A percentile compares a stretch with the other conserved stretches of the same genome.
phyloP scores from a whole-genome alignment of 2,797 vertebrate species.

The Anisognathus igniventris region DNA sequence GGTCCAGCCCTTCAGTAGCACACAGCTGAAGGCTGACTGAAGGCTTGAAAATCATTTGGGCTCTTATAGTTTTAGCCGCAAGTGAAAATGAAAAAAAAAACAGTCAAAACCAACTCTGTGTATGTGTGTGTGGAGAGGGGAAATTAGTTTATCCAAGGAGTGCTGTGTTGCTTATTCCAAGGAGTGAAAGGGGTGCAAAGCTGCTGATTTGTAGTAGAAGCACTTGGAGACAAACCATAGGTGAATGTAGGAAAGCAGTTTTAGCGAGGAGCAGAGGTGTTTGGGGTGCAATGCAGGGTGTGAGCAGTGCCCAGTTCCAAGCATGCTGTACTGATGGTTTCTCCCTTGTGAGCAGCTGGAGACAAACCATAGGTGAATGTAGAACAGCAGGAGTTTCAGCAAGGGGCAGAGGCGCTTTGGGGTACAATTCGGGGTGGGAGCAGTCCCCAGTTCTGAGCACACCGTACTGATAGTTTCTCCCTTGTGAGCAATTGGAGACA shows the following conservation, averaged over 20 bases:
- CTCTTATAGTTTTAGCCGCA: neutral
- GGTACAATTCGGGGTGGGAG: neutral
- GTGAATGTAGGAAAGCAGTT: neutral
- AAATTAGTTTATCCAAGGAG: neutral
- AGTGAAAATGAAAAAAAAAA: neutral
- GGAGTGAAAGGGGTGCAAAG: too few species aligned
- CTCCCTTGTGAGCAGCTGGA: neutral
- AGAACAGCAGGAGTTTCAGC: too few species aligned
- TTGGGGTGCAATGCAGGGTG: neutral
- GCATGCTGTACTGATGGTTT: fast-evolving
- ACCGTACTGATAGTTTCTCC: neutral
- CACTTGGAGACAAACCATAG: fast-evolving
- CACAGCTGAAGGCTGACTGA: neutral
- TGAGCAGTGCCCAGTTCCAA: fast-evolving
- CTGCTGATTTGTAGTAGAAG: neutral
- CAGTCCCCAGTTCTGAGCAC: neutral
- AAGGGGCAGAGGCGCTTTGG: too few species aligned
- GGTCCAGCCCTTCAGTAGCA: neutral
- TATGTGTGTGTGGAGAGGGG: fast-evolving
- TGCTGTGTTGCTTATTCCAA: neutral
- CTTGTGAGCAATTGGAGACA: too few species aligned
- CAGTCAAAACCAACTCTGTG: fast-evolving
- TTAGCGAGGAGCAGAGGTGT: too few species aligned
- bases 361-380: neutral
- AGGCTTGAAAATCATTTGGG: neutral